phyloP scores from a whole-genome alignment of 2,888 invertebrate genomes.

The Sicus ferrugineus region DNA sequence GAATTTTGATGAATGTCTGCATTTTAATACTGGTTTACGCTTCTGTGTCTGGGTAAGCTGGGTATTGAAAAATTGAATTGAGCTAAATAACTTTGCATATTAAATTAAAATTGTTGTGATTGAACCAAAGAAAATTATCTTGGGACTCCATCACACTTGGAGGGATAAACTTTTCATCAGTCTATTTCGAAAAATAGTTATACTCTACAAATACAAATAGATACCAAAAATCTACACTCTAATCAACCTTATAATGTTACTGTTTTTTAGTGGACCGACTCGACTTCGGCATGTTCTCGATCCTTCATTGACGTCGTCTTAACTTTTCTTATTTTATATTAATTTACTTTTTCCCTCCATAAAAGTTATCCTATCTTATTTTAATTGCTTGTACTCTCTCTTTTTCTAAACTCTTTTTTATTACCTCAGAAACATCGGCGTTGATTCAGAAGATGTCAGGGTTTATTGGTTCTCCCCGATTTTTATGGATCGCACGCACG shows the following conservation, averaged over 20 bases:
- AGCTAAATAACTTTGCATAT: too few species aligned
- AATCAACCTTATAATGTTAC: not conserved
- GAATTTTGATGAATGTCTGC: too few species aligned
- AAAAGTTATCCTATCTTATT: too few species aligned
- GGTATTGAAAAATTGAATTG: too few species aligned
- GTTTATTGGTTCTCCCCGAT: constrained; percentile 69
- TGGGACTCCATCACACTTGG: too few species aligned
- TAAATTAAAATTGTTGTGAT: too few species aligned
- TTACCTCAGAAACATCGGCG: constrained; percentile 55
- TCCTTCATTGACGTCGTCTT: constrained; percentile 72
- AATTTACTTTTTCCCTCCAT: constrained; percentile 80
- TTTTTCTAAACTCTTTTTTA: constrained; percentile 79
- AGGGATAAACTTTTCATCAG: constrained; percentile 55
- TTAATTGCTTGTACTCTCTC: constrained; percentile 79
- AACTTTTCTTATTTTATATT: constrained; percentile 56
- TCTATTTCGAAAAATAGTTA: constrained; percentile 51
- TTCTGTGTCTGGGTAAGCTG: too few species aligned
- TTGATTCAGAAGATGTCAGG: constrained; percentile 62
- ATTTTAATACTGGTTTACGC: too few species aligned
- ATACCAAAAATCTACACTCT: not conserved
- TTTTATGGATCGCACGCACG: constrained; percentile 67
- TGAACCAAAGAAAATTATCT: too few species aligned
- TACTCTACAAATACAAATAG: not conserved
- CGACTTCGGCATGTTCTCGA: constrained; percentile 72
- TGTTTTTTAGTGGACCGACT: constrained; percentile 53